Base-by-base conservation (phyloP, 1,140 invertebrate species). In the Marisa cornuarietis region DNA sequence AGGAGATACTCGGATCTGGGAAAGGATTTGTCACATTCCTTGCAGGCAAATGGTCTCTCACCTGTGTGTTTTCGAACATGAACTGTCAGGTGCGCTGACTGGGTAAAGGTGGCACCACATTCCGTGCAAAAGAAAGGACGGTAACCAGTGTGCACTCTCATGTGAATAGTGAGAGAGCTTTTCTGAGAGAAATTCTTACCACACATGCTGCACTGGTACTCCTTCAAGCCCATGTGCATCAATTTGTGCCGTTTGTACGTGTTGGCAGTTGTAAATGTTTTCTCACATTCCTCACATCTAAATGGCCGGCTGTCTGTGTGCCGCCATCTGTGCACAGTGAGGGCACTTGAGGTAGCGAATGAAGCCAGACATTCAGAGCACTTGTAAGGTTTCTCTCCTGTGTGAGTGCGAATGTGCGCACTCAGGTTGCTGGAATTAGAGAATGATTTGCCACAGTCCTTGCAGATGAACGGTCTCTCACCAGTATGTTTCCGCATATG, bases 141-240 rank as follows among this genome's bases (percentile, higher is more conserved):
- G 13, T 96, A 96, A 61, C 97, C 97, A 0, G 97, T 98, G 91
- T 98, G 97, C 90, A 97, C 98, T 69, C 97, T 93, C 91, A 98
- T 98, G 89, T 99, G 98, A 81, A 97, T 94, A 52, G 97, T 99
- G 86, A 99, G 92, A 92, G 99, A 97, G 92, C 99, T 98, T 52
- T 96, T 97, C 73, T 98, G 93, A 61, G 97, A 73, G 71, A 81
- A 81, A 11, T 81, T 72, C 42, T 77, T 78, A 2, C 54, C 51
- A 49, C 80, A 81, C 71, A 81, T 26, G 18, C 72, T 76, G 58
- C 80, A 81, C 20, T 52, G 22, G n/a, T 74, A 78, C 5, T 51
- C 76, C 58, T 78, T 81, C 68, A 72, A 58, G 10, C 80, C 80
- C 13, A 54, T 76, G 66, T 82, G 77, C 52, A 78, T 81, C 63